Conservation (phyloP, 2,888 invertebrate species). For the Caenorhabditis sp. region DNA sequence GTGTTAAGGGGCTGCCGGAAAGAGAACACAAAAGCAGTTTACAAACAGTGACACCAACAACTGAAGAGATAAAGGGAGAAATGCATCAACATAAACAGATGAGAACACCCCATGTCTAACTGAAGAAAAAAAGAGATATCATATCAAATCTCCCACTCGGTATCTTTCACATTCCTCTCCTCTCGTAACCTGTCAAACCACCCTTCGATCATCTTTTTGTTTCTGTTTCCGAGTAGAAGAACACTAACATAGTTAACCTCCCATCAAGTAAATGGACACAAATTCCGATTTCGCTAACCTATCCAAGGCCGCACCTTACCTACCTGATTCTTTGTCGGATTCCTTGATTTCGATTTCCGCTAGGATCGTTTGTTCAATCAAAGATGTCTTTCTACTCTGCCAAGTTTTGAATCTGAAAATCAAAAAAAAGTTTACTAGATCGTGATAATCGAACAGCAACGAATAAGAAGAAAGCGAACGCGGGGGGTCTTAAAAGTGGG, state of each 20-base stretch:
- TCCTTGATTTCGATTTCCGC: constrained; percentile 4
- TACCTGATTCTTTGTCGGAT: background rate
- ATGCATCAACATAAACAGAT: background rate
- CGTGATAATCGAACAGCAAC: background rate
- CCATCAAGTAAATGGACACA: background rate
- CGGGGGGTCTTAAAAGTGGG: constrained; percentile 1
- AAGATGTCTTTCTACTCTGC: background rate
- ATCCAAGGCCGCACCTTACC: constrained; percentile 41
- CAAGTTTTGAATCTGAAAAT: constrained; percentile 23
- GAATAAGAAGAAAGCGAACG: background rate
- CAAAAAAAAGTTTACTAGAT: background rate
- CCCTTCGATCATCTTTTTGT: constrained; percentile 39
- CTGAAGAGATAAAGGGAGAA: background rate
- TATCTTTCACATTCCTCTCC: background rate
- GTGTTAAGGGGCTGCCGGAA: background rate
- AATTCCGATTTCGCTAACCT: constrained; percentile 11
- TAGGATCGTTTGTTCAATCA: background rate
- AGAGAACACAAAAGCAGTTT: too few species aligned
- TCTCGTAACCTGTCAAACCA: constrained; percentile 36
- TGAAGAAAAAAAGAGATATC: constrained; percentile 29
- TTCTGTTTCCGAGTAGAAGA: constrained; percentile 7
- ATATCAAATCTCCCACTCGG: constrained; percentile 21
- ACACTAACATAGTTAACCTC: constrained; percentile 49
- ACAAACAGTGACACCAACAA: background rate
- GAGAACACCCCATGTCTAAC: constrained; percentile 18